Percentiles rank a stretch among this genome's conserved stretches.
phyloP scores from a whole-genome alignment of 2,113 vertebrate species.

The Leucopsar rothschildi region DNA sequence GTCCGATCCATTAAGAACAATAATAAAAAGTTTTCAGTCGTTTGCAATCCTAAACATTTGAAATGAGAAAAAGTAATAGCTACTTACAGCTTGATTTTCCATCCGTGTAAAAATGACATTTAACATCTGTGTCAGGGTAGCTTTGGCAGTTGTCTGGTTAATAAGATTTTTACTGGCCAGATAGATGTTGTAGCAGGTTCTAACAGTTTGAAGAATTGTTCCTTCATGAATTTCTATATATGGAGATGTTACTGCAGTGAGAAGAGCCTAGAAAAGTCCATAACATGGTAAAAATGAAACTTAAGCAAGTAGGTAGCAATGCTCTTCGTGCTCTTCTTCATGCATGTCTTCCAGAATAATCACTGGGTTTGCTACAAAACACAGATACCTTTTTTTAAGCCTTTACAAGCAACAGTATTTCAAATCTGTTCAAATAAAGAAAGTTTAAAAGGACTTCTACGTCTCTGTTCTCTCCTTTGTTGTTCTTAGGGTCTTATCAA shows the following conservation, averaged over 20 bases:
- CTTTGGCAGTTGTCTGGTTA: conserved; percentile 98
- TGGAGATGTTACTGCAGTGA: conserved; percentile 93
- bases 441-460: not conserved
- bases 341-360: not conserved
- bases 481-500: not conserved
- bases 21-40: not conserved
- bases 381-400: not conserved
- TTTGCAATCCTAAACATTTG: not conserved
- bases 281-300: not conserved
- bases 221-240: conserved; percentile 98
- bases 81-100: conserved; percentile 94
- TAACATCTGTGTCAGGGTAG: conserved; percentile 97
- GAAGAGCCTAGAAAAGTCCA: conserved; percentile 80
- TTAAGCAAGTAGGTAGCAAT: not conserved
- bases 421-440: not conserved
- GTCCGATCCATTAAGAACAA: not conserved
- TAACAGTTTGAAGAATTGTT: conserved; percentile 92
- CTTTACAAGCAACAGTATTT: not conserved
- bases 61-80: not conserved
- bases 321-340: not conserved
- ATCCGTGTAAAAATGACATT: conserved; percentile 97
- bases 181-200: conserved; percentile 99
- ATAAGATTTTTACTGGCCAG: conserved; percentile 98
- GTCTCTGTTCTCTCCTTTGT: not conserved
- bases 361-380: not conserved